phyloP scores from a whole-genome alignment of 2,113 vertebrate species.

The Plotosus lineatus region DNA sequence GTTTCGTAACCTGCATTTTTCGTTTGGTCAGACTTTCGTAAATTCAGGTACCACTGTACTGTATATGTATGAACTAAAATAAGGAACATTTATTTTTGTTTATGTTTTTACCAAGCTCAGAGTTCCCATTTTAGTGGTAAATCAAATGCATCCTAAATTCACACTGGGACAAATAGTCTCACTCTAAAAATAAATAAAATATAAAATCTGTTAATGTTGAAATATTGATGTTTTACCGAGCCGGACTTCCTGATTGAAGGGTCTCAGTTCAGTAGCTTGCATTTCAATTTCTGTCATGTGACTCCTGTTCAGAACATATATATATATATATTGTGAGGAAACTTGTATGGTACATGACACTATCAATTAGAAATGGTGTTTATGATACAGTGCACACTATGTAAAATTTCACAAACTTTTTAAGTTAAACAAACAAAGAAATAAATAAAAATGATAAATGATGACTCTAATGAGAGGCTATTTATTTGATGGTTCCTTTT shows the following conservation, averaged over 20 bases:
- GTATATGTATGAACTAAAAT: no score
- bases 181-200: neutral
- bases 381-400: neutral
- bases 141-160: neutral
- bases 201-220: neutral
- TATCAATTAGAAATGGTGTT: neutral
- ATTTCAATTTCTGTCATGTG: constrained; percentile 73
- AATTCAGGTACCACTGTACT: no score
- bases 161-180: neutral
- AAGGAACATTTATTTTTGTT: no score
- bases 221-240: constrained; percentile 74
- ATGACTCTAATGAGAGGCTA: no score
- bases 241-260: constrained; percentile 77
- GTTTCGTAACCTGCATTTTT: no score
- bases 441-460: no score
- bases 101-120: neutral
- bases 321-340: neutral
- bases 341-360: neutral
- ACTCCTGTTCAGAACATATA: constrained; percentile 66
- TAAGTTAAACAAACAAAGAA: no score
- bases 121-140: neutral
- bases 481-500: neutral
- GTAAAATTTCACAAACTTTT: no score
- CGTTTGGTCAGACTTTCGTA: no score
- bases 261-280: constrained; percentile 74